Evolutionary conservation across 2,113 vertebrate species (phyloP).

Genomic region (Calidris pygmaea): DNA sequence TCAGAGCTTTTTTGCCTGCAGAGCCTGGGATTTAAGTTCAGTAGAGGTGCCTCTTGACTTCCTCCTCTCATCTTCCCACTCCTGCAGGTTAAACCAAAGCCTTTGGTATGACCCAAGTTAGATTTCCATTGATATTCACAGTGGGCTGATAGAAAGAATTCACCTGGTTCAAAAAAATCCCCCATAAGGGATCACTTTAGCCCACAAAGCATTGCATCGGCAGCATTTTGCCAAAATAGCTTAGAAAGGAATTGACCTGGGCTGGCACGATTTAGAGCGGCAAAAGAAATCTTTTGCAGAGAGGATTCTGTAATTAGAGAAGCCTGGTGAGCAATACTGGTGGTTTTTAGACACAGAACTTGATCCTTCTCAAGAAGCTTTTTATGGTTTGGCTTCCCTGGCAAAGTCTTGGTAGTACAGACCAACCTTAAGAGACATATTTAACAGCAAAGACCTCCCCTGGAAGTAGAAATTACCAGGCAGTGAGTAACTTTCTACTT

Average conservation of each 20-base stretch:
- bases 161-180: background rate
- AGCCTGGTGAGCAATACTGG: background rate
- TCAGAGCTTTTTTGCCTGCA: background rate
- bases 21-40: background rate
- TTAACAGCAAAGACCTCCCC: background rate
- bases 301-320: background rate
- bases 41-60: background rate
- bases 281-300: background rate
- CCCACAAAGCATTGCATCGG: background rate
- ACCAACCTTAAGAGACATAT: background rate
- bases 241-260: background rate
- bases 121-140: background rate
- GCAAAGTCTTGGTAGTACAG: background rate
- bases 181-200: background rate
- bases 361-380: background rate
- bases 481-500: background rate
- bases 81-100: background rate
- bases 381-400: background rate
- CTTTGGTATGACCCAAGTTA: background rate
- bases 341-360: background rate
- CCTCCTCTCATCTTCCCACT: background rate
- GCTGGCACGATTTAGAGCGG: background rate
- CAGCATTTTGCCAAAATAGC: conserved; percentile 17
- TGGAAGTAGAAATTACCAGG: background rate
- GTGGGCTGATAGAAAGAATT: background rate